Evolutionary conservation across 35 echinoderm and acorn worm species (phyloP).

Genomic region (Hemicentrotus pulcherrimus): DNA sequence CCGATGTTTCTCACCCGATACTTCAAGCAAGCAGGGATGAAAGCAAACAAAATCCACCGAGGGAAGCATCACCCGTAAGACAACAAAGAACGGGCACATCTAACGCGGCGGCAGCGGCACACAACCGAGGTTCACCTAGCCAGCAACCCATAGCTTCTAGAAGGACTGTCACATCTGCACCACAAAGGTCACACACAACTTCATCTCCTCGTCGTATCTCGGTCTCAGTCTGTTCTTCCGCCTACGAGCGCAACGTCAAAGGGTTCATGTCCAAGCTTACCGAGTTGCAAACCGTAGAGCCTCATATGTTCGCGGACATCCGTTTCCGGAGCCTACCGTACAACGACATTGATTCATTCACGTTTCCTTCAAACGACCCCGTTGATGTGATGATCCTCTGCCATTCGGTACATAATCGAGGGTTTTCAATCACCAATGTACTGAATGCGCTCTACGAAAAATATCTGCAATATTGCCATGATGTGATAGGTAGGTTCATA

Average conservation of each 20-base stretch:
- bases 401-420: neutral
- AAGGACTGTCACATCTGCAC: too few species aligned
- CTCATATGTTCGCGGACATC: neutral
- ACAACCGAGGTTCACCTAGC: neutral
- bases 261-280: neutral
- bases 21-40: neutral
- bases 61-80: too few species aligned
- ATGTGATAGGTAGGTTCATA: neutral
- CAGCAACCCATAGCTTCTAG: neutral
- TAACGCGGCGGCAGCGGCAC: neutral
- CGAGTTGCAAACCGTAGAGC: neutral
- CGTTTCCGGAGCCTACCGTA: neutral
- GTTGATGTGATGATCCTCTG: slow-evolving; percentile 29
- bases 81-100: neutral
- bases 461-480: slow-evolving; percentile 5
- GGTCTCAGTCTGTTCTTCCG: neutral
- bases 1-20: neutral
- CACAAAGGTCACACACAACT: neutral
- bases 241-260: neutral
- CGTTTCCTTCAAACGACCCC: neutral
- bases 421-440: neutral
- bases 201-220: neutral
- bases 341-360: slow-evolving; percentile 18
- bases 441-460: slow-evolving; percentile 8
- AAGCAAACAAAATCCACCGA: neutral